phyloP scores from a whole-genome alignment of 2,797 vertebrate species.

The Salmo trutta region DNA sequence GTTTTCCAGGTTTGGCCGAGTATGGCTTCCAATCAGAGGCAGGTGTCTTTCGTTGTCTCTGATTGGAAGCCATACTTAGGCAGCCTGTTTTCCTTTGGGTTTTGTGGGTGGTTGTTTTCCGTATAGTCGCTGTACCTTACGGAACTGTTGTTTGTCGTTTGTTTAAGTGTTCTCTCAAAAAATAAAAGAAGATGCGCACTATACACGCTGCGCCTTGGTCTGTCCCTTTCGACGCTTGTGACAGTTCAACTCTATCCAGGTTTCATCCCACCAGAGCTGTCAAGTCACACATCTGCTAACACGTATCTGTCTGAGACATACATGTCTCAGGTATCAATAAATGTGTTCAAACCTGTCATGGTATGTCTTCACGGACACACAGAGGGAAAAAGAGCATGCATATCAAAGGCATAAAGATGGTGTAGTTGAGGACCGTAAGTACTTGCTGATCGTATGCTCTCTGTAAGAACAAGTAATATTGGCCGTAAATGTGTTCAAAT shows the following conservation, averaged over 20 bases:
- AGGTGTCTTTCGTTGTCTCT: too few species aligned
- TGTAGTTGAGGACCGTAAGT: background rate
- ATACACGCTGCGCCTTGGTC: too few species aligned
- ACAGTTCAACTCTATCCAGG: slow-evolving; percentile 2
- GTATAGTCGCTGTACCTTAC: too few species aligned
- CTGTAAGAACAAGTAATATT: background rate
- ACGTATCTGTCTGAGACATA: slow-evolving; percentile 3
- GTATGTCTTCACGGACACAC: background rate
- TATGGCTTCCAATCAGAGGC: too few species aligned
- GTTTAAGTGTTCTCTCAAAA: too few species aligned
- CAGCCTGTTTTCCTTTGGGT: too few species aligned
- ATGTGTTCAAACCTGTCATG: background rate
- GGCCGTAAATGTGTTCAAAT: background rate
- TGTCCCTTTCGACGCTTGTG: too few species aligned
- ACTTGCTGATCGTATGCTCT: background rate
- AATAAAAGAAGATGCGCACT: too few species aligned
- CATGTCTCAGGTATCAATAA: background rate
- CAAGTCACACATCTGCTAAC: slow-evolving; percentile 14
- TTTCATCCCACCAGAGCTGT: slow-evolving; percentile 14
- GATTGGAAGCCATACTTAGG: too few species aligned
- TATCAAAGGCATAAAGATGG: background rate
- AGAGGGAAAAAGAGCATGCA: background rate
- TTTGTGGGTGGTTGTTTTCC: too few species aligned
- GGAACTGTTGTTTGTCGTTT: too few species aligned
- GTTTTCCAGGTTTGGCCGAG: too few species aligned